These are phyloP conservation scores for Ramphastos sulfuratus DNA, from an alignment of 2,113 vertebrate genomes.

Conservation along the genomic window DNA sequence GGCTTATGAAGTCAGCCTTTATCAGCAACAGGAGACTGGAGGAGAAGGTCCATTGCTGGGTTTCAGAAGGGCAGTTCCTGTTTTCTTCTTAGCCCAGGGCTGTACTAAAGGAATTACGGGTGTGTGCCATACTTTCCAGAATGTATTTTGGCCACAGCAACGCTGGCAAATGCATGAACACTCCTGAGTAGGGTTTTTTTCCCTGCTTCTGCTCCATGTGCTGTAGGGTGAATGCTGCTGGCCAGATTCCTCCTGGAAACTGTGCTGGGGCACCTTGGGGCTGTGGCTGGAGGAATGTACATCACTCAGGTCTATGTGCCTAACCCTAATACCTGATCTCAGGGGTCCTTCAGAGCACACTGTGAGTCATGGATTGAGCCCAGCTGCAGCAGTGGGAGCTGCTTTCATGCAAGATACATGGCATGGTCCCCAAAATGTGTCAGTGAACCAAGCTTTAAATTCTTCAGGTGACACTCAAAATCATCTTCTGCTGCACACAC, in stretches of 20 bases:
- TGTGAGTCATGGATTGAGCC: background rate
- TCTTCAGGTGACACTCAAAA: background rate
- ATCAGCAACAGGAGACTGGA: background rate
- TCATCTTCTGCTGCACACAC: background rate
- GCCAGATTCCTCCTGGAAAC: background rate
- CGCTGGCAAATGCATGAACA: background rate
- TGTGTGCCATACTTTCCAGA: background rate
- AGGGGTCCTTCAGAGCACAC: background rate
- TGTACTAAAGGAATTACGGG: background rate
- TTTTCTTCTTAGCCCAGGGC: background rate
- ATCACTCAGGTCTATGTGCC: background rate
- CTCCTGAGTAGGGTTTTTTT: background rate
- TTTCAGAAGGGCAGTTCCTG: constrained; percentile 10
- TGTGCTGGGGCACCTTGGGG: background rate
- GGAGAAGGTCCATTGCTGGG: background rate
- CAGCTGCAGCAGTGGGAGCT: background rate
- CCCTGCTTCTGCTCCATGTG: background rate
- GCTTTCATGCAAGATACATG: background rate
- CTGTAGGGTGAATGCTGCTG: background rate
- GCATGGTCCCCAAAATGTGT: background rate
- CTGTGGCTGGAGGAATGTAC: background rate
- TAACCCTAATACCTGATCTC: background rate
- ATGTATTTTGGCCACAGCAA: background rate
- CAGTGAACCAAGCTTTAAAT: background rate
- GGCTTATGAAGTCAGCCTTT: background rate